Percentiles rank a stretch among this genome's conserved stretches.
These are phyloP conservation scores for Atractosteus spatula DNA, from an alignment of 2,113 vertebrate species.

Conservation along the genomic window DNA sequence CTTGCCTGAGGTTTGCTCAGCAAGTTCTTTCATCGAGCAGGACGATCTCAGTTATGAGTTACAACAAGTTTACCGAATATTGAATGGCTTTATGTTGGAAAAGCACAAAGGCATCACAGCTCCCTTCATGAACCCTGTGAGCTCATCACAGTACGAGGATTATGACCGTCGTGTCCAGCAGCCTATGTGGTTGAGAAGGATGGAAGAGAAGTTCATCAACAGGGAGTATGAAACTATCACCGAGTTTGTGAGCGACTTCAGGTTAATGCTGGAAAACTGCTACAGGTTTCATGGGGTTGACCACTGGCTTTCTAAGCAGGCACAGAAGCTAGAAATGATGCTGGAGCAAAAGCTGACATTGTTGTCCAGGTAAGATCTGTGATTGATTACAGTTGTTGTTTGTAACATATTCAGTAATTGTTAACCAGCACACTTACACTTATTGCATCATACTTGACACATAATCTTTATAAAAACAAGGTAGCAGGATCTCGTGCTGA, in stretches of 20 bases:
- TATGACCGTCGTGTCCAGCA: constrained; percentile 32
- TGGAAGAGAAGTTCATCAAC: constrained; percentile 83
- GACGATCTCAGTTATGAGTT: constrained; percentile 79
- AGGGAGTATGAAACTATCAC: constrained; percentile 82
- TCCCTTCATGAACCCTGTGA: constrained; percentile 73
- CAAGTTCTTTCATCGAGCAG: constrained; percentile 46
- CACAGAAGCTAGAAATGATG: constrained; percentile 92
- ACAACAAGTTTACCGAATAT: constrained; percentile 85
- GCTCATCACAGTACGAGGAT: constrained; percentile 44
- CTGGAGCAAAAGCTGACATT: constrained; percentile 92
- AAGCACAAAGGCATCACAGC: constrained; percentile 80
- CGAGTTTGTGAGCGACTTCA: constrained; percentile 91
- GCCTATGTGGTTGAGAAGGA: constrained; percentile 75
- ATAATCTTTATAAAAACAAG: no score
- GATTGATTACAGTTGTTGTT: no score
- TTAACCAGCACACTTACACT: no score
- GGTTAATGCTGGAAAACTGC: constrained; percentile 88
- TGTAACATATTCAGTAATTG: no score
- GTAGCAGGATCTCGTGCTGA: no score
- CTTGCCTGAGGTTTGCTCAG: constrained; percentile 53
- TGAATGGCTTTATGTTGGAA: constrained; percentile 82
- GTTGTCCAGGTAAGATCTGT: constrained; percentile 78
- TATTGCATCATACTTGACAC: no score
- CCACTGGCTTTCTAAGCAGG: constrained; percentile 95
- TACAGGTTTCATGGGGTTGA: constrained; percentile 88